Evolutionary conservation across 2,113 vertebrate genomes (phyloP), one percentile per base, ranked within the genome.

Genomic region (Castor canadensis): DNA sequence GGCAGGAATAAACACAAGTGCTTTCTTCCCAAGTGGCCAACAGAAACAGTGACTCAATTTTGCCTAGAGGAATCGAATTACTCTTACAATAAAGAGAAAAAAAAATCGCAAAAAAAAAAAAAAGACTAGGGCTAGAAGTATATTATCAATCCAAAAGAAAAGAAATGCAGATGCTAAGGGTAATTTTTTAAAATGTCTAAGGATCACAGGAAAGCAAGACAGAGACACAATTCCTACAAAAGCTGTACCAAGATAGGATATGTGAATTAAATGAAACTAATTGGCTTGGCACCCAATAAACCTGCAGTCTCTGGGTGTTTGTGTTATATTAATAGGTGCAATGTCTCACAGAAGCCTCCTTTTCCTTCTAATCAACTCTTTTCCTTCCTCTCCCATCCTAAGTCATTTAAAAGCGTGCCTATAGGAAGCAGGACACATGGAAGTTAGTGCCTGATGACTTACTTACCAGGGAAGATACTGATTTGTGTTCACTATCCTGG

Each of bases 211-310:
- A 82, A 93, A 95, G 43, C 64, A 82, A 87, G 30, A 15, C 20
- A 66, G 83, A 94, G 67, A 77, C 24, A 71, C 64, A 93, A 43
- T 58, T 73, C 81, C 54, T 81, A 87, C 43, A 93, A 75, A 73
- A 80, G 73, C 43, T 47, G 75, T 38, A 89, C 52, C 40, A 67
- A 72, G 28, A 45, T 30, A 24, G n/a, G 58, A 35, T 47, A 43
- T 38, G 30, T 0, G 58, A 94, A 95, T 89, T 58, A 71, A 82
- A 72, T 93, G 91, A 94, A 91, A 82, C 24, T 40, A 60, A 73
- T 87, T 82, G 88, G 75, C 95, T 96, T 96, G 95, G 91, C 96
- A 95, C 84, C 84, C 95, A 88, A 96, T 94, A 95, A 97, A 94
- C 84, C 54, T 49, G 10, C 38, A 60, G 66, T 82, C 71, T 84